Base-by-base conservation (phyloP, 2,888 invertebrate genomes). In the Saturnia pavonia region DNA sequence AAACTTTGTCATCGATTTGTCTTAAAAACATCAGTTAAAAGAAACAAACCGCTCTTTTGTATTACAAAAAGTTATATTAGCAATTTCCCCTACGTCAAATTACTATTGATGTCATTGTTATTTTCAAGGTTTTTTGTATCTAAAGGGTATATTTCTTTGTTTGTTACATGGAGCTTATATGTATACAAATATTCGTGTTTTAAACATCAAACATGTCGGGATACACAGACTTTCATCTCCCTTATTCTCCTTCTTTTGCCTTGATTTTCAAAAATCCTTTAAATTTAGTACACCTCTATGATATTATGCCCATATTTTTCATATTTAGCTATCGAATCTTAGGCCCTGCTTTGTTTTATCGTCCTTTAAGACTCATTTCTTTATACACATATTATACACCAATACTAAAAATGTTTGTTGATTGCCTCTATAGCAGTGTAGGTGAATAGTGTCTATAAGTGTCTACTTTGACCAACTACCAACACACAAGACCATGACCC, bases 401-500 rank as follows among this genome's bases (percentile, higher is more conserved):
- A 19, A 48, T 19, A 48, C 6, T 19, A 48, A 48, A 48, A 19
- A n/a, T 48, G 19, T 16, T n/a, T 1, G 48, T 19, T 7, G 19
- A 48, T 19, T 19, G 63, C n/a, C 45, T 48, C 69, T 65, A 65
- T 48, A 69, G 65, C 48, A 43, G 48, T 63, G 63, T 45, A 60
- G 60, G 63, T 45, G 66, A 69, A 69, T 69, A 60, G 8, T 48
- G 19, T 48, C 34, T 45, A 14, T n/a, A 63, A 51, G 27, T 67
- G 70, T 27, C 67, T 54, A 67, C 66, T 54, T 70, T 66, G 54
- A 70, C 70, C 45, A 70, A 72, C 72, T 66, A 68, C 60, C 45
- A 68, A 67, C 51, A 69, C 69, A 80, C 80, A 82, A 84, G 86
- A 85, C 83, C 84, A 75, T 83, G 87, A 84, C 86, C 86, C 80